phyloP scores from a whole-genome alignment of 2,888 invertebrate species.

The Netelia virgata region DNA sequence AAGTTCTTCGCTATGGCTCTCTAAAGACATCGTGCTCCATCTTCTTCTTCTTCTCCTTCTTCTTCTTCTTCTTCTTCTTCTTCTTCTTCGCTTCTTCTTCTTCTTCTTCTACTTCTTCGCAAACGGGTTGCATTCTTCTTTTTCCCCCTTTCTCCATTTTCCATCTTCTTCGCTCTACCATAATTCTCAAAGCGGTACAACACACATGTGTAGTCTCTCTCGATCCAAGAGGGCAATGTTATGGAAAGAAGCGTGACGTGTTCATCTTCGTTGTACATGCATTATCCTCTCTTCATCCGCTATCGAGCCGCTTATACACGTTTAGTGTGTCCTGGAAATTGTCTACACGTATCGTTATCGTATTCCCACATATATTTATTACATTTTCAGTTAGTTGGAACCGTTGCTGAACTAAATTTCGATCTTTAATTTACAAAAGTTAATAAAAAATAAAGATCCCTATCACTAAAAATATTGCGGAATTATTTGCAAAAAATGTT shows the following conservation, averaged over 20 bases:
- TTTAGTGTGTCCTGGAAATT: neutral
- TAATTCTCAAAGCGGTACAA: neutral
- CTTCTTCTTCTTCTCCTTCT: constrained; percentile 6
- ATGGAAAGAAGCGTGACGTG: constrained; percentile 52
- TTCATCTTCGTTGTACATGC: constrained; percentile 51
- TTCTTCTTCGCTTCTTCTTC: too few species aligned
- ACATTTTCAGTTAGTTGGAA: too few species aligned
- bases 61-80: neutral
- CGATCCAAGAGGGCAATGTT: constrained; percentile 35
- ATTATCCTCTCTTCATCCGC: constrained; percentile 12
- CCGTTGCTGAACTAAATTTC: too few species aligned
- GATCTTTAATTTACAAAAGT: too few species aligned
- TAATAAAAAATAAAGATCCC: too few species aligned
- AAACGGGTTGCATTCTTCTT: constrained; percentile 11
- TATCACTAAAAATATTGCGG: too few species aligned
- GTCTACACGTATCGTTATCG: neutral
- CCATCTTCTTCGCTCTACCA: constrained; percentile 23
- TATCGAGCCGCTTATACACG: constrained; percentile 8
- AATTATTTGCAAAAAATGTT: too few species aligned
- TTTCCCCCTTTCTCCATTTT: constrained; percentile 6
- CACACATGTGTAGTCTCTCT: constrained; percentile 4
- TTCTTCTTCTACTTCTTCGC: neutral
- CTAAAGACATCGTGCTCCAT: constrained; percentile 41
- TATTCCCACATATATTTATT: too few species aligned
- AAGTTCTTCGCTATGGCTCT: constrained; percentile 16